Conservation (phyloP, 2,797 vertebrate species). For the Uromys caudimaculatus region DNA sequence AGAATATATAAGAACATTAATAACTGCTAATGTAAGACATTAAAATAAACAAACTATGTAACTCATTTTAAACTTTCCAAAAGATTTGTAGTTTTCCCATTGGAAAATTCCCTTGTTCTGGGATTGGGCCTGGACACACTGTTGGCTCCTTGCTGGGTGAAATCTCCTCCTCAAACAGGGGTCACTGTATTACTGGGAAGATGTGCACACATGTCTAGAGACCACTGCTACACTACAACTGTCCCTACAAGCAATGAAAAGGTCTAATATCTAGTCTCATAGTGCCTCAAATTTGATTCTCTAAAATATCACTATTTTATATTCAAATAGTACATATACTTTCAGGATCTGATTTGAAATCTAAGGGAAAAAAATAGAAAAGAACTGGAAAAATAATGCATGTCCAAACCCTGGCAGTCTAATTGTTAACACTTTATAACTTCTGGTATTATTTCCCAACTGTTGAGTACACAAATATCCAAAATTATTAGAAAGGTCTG, state of each 20-base stretch:
- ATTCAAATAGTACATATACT: not conserved
- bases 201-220: not conserved
- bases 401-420: constrained; percentile 17
- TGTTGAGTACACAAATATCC: constrained; percentile 72
- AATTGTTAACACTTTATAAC: constrained; percentile 68
- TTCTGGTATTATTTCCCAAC: constrained; percentile 36
- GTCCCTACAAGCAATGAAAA: not conserved
- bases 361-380: constrained; percentile 54
- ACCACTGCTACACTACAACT: not conserved
- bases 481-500: constrained; percentile 72
- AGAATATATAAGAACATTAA: constrained; percentile 65
- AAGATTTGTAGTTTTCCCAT: constrained; percentile 25
- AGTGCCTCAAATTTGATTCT: not conserved
- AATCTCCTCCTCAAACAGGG: not conserved
- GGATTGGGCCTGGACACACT: not conserved
- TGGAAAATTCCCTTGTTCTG: constrained; percentile 50
- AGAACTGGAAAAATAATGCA: not conserved
- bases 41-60: constrained; percentile 51
- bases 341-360: not conserved
- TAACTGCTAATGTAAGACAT: constrained; percentile 48
- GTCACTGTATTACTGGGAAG: not conserved
- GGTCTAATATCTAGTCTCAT: not conserved
- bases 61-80: constrained; percentile 68
- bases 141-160: not conserved
- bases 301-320: not conserved